Conservation (phyloP, 2,113 vertebrate genomes). For the Gila orcuttii region DNA sequence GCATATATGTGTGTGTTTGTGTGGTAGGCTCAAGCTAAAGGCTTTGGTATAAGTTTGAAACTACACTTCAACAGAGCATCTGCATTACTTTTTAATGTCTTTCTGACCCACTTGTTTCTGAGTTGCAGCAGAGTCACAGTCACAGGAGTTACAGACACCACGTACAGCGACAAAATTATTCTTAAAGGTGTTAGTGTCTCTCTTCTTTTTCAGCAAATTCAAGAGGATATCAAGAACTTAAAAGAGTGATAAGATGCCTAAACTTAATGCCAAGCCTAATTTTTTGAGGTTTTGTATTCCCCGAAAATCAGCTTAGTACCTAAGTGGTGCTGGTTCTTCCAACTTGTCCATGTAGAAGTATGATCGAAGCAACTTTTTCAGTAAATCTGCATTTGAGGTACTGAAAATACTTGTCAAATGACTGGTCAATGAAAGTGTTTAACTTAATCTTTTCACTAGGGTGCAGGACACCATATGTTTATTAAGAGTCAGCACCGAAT, state of each 20-base stretch:
- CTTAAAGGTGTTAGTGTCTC: conserved; percentile 52
- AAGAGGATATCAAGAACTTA: conserved; percentile 64
- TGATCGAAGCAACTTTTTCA: background rate
- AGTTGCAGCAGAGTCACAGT: conserved; percentile 46
- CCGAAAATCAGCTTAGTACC: conserved; percentile 48
- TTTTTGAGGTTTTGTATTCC: conserved; percentile 67
- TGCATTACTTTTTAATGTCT: conserved; percentile 71
- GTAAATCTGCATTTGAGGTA: background rate
- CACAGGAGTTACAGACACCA: conserved; percentile 19
- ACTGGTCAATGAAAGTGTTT: conserved; percentile 3
- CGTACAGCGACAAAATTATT: conserved; percentile 55
- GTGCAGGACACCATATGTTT: background rate
- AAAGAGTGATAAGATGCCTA: conserved; percentile 68
- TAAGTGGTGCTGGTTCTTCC: background rate
- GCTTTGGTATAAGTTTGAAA: conserved; percentile 4
- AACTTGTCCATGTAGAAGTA: background rate
- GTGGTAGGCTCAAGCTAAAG: conserved; percentile 2
- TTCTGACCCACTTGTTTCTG: conserved; percentile 75
- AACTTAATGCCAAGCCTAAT: conserved; percentile 67
- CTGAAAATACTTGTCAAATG: background rate
- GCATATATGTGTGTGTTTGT: background rate
- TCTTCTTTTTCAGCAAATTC: conserved; percentile 70
- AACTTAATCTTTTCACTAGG: conserved; percentile 9
- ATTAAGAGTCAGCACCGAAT: conserved; percentile 21
- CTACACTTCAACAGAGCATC: conserved; percentile 36